A percentile compares a stretch with the other conserved stretches of the same genome.
Conservation (phyloP, 2,888 invertebrate species). For the Craniophora ligustri region DNA sequence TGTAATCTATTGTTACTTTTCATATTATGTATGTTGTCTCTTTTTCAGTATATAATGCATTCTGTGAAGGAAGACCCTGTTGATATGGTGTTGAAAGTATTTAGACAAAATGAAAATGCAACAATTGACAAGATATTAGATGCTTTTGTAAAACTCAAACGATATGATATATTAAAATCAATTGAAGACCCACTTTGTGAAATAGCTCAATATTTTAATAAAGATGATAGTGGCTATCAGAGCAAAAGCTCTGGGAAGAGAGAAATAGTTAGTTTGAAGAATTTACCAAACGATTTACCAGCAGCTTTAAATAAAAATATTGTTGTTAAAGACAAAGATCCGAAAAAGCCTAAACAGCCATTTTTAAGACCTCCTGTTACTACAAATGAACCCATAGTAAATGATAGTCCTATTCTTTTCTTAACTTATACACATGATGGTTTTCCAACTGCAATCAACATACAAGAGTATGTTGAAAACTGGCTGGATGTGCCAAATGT, state of each 20-base stretch:
- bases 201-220: conserved; percentile 75
- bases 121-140: conserved; percentile 86
- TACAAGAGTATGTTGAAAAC: conserved; percentile 81
- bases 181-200: conserved; percentile 78
- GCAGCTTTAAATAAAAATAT: conserved; percentile 76
- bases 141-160: conserved; percentile 81
- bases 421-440: conserved; percentile 88
- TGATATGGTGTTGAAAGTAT: conserved; percentile 86
- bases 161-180: conserved; percentile 86
- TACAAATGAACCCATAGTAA: conserved; percentile 60
- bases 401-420: conserved; percentile 78
- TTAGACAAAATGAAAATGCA: conserved; percentile 84
- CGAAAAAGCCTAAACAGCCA: conserved; percentile 67
- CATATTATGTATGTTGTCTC: conserved; percentile 31
- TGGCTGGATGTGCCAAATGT: conserved; percentile 79
- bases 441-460: conserved; percentile 78
- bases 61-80: conserved; percentile 86
- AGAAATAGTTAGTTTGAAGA: conserved; percentile 78
- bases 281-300: conserved; percentile 76
- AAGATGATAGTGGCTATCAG: conserved; percentile 83
- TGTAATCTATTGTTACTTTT: too few species aligned
- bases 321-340: conserved; percentile 65
- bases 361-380: conserved; percentile 56
- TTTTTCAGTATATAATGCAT: conserved; percentile 86
- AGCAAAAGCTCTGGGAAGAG: conserved; percentile 73